Base-by-base conservation (phyloP, 1,140 invertebrate genomes). In the Doryteuthis pealeii region DNA sequence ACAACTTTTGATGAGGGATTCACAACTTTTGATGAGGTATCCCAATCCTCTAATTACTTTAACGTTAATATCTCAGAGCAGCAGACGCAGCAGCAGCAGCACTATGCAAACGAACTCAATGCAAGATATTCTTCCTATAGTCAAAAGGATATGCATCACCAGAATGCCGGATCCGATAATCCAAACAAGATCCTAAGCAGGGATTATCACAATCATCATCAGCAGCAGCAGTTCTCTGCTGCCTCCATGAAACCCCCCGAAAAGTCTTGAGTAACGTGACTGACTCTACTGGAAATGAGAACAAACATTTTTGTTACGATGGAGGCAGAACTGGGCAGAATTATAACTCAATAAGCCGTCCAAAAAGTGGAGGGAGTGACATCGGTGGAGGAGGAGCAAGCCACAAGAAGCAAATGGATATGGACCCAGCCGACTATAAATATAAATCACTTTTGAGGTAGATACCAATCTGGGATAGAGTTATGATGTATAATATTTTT, bases 341-440 rank as follows among this genome's bases (percentile, higher is more conserved):
- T 33, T 66, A 69, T 10, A 65, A 74, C 31, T 28, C 70, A n/a
- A 73, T 58, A 68, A 31, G 62, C 4, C 32, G 33, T 15, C n/a
- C 33, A 35, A n/a, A 35, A 33, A 65, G 32, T 30, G 65, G 76
- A 28, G 6, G 40, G 10, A 12, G 70, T 70, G 2, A 18, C 35
- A 6, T n/a, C 18, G 30, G 33, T 28, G 40, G 35, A 30, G 40
- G 66, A 86, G 89, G 79, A 89, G 89, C 81, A 89, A 88, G 70
- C 8, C 65, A 15, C 3, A 72, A 76, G 68, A 43, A 65, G 22
- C 22, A 75, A 22, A 28, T 15, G 10, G 54, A 62, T 62, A 22
- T 62, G 5, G 54, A 62, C 26, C 18, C 54, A n/a, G 18, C 54
- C 6, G 54, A 62, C 18, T 22, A n/a, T 40, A 3, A 40, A 5